These are phyloP conservation scores for Plestiodon gilberti DNA, from an alignment of 2,113 vertebrate genomes.

Conservation along the genomic window DNA sequence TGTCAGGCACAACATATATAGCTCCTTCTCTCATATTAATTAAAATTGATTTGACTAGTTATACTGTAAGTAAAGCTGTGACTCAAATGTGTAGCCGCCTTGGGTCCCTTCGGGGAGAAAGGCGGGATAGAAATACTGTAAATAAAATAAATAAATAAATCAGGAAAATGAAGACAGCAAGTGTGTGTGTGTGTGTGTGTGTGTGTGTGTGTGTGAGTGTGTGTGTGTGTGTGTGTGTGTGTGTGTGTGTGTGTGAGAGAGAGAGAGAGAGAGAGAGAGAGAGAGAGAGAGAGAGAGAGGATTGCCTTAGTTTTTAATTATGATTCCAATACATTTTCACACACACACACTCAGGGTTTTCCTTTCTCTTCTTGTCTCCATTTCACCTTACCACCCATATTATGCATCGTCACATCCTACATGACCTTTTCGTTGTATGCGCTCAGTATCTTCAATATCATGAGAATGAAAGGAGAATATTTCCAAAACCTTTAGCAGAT, in stretches of 20 bases:
- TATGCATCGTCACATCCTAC: not conserved
- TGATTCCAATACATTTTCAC: constrained; percentile 22
- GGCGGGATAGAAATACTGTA: too few relatives aligned
- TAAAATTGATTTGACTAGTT: constrained; percentile 13
- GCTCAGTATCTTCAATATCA: constrained; percentile 39
- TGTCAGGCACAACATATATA: not conserved
- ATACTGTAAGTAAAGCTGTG: not conserved
- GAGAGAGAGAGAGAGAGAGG: not conserved
- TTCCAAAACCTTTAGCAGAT: constrained; percentile 59
- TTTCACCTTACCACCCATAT: constrained; percentile 29
- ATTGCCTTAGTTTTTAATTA: not conserved
- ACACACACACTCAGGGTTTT: not conserved
- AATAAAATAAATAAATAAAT: too few relatives aligned
- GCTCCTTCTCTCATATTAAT: not conserved
- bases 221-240: too few relatives aligned
- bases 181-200: too few relatives aligned
- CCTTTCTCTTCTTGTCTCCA: constrained; percentile 14
- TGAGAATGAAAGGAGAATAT: constrained; percentile 54
- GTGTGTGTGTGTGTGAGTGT: too few relatives aligned
- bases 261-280: too few relatives aligned
- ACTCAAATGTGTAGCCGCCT: too few relatives aligned
- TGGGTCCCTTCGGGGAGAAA: too few relatives aligned
- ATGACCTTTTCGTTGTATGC: constrained; percentile 33
- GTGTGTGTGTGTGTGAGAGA: too few relatives aligned
- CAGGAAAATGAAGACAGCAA: not conserved